These are phyloP conservation scores for Actinia equina DNA, from an alignment of 64 coral and sea anemone species.

Conservation along the genomic window DNA sequence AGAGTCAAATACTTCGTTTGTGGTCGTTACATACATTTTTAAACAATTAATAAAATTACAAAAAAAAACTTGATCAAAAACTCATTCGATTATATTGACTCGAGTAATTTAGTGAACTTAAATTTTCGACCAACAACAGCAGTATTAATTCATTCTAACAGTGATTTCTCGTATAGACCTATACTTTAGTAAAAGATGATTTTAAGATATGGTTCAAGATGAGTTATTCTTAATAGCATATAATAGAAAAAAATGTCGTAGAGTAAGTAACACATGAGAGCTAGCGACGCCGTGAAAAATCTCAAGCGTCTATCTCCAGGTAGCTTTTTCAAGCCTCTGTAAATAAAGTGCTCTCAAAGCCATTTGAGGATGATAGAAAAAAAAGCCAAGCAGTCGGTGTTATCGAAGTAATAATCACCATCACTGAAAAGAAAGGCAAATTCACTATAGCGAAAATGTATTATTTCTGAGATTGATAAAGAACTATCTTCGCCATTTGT, in stretches of 20 bases:
- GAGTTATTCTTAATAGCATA: neutral
- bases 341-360: neutral
- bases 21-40: neutral
- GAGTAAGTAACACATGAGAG: too few species aligned
- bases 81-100: conserved; percentile 1
- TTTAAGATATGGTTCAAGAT: neutral
- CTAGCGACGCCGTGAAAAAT: neutral
- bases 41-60: neutral
- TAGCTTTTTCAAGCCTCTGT: neutral
- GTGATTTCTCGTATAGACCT: neutral
- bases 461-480: neutral
- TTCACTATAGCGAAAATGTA: neutral
- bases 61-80: neutral
- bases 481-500: neutral
- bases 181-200: neutral
- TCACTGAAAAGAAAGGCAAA: neutral
- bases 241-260: too few species aligned
- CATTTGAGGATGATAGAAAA: neutral
- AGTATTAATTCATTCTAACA: neutral
- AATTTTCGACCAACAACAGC: neutral
- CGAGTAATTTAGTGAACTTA: neutral
- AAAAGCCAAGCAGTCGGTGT: neutral
- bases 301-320: neutral
- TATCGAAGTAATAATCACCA: neutral
- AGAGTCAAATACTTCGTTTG: neutral